Base-by-base conservation (phyloP, 2,888 invertebrate genomes). In the Plagiodera versicolora region DNA sequence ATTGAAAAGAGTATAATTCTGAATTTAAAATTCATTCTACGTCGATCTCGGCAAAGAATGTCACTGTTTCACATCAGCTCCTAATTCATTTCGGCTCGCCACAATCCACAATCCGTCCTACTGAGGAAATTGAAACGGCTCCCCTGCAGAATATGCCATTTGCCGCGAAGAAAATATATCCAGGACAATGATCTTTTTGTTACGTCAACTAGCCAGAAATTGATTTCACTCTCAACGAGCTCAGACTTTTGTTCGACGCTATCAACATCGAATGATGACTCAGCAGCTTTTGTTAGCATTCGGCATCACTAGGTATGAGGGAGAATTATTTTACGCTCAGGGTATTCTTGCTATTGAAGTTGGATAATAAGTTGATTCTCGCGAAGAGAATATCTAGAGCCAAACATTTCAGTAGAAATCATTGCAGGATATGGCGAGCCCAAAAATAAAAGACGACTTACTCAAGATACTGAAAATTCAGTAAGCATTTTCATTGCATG, bases 131-230 rank as follows among this genome's bases (percentile, higher is more conserved):
- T 30, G 50, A 28, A 10, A 30, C 11, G 32, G 32, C 32, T 8
- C 32, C 11, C 32, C 32, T 32, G 32, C 32, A 11, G 11, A 32
- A 45, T 56, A 56, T 58, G 58, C 56, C 56, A 48, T 57, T 53
- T 61, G 47, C 61, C 53, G 45, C 39, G 39, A 39, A 44, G 61
- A 54, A 61, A 57, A 61, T 61, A 56, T 61, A 61, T 56, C 61
- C 45, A 20, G 57, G 57, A 61, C 61, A 61, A 61, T 60, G 53
- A 60, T 60, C 57, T 56, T 54, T 51, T 57, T 46, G 62, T 62
- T 62, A 62, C 52, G 62, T 62, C 62, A 62, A 56, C 52, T 62
- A 39, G 55, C n/a, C n/a, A 30, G 50, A 62, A 62, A 62, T 62
- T 62, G 62, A 62, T 61, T 61, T 55, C 19, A 45, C 49, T 50